Base-by-base conservation (phyloP, 1,140 invertebrate genomes). In the Drosophila bocki region DNA sequence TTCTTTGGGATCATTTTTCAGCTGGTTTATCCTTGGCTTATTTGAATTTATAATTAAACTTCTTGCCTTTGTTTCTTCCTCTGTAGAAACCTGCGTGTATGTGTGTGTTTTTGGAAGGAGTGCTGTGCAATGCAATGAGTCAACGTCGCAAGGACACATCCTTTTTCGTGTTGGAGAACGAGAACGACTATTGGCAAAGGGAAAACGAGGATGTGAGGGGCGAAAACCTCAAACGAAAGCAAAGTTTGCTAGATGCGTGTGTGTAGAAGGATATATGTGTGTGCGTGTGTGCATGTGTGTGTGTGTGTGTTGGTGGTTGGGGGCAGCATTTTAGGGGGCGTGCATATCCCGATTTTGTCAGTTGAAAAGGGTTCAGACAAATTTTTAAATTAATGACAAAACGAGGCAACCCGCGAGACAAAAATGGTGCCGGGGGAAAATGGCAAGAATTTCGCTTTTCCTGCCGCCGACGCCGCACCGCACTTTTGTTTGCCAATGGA, bases 381-480 rank as follows among this genome's bases (percentile, higher is more conserved):
- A 82, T 87, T 78, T 82, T 80, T 82, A 87, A 80, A 87, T 82
- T 87, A 87, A 87, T 87, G 83, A 87, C 57, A 87, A 87, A 77
- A 74, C 76, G 60, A 86, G 80, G 80, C 48, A 58, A 32, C 74
- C 39, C 75, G 56, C 74, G 75, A 50, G 19, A 78, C 70, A 53
- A 75, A 75, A 76, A 65, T 48, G 61, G 33, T 44, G 29, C 7
- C 44, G 47, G 26, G 15, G 26, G 26, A 13, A 48, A 69, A 75
- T 74, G 56, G 54, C 62, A 75, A 56, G 63, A 75, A 83, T 71
- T 83, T 83, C 60, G 57, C 59, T 62, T 60, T 64, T 7, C 19
- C 39, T 48, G 11, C 9, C 9, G 8, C 56, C n/a, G n/a, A 44
- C 51, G 17, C 44, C 17, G 15, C 37, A 33, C 39, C 69, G 37